Conservation (phyloP, 2,113 vertebrate species). For the Anarhynchus alexandrinus region DNA sequence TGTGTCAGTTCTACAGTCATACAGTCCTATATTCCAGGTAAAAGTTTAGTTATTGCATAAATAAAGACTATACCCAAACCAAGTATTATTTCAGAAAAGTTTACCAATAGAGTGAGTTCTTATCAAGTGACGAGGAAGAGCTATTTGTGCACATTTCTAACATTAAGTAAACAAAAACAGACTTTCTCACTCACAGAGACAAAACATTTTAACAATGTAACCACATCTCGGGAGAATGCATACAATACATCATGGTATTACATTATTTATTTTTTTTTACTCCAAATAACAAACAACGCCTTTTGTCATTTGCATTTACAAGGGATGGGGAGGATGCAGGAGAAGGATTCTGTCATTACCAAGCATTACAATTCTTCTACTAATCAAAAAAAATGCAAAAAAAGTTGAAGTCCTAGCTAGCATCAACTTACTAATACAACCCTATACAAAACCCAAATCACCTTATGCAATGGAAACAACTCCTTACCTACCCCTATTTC, state of each 20-base stretch:
- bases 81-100: not conserved
- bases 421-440: not conserved
- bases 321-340: not conserved
- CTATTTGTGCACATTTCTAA: not conserved
- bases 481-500: not conserved
- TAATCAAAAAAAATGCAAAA: not conserved
- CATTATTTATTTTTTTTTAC: not conserved
- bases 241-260: fast-evolving
- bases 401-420: not conserved
- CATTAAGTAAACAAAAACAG: not conserved
- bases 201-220: not conserved
- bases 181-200: not conserved
- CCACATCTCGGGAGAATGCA: not conserved
- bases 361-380: not conserved
- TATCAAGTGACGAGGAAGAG: not conserved
- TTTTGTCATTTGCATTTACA: not conserved
- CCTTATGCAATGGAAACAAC: not conserved
- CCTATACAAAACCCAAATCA: not conserved
- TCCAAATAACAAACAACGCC: not conserved
- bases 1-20: not conserved
- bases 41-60: not conserved
- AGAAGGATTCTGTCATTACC: not conserved
- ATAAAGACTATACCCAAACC: not conserved
- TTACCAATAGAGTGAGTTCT: not conserved
- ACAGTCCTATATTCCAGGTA: not conserved